Evolutionary conservation across 1,140 invertebrate species (phyloP), one percentile per base, ranked within the genome.

Genomic region (Leptinotarsa texana): DNA sequence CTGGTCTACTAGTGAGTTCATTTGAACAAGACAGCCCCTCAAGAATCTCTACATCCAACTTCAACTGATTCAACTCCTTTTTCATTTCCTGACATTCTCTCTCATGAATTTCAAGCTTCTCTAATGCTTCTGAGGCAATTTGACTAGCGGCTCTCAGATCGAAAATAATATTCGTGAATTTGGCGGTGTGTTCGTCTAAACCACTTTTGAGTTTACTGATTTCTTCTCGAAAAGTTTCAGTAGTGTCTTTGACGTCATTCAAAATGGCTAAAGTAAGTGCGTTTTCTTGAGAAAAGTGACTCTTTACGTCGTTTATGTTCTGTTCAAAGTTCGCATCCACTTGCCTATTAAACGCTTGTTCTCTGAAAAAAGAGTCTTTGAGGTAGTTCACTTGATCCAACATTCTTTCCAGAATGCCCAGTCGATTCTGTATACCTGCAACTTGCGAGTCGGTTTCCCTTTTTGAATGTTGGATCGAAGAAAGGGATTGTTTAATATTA

Each of bases 301-400:
- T 89, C 79, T 91, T 89, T 79, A 93, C 89, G 63, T 92, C 90
- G 24, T 87, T 83, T 72, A 92, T 82, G 80, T 92, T 90, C 78
- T 89, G 87, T 80, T 88, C 87, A 13, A 91, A 80, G 74, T 91
- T 88, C 73, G 86, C 84, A 73, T 88, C 80, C 79, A 90, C 89
- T 78, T 91, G 88, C 69, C 77, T 76, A 48, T 77, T 78, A 72
- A 89, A 88, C 72, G 89, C 85, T 21, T 90, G 81, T 62, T 90
- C 83, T 78, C 88, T 87, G 51, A 88, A 86, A 77, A 90, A 88
- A 74, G 91, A 87, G 49, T 86, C 77, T 77, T 86, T 83, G 17
- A 91, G 84, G 17, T 86, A 86, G 80, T 89, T 89, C 22, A 92
- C 78, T 8, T 88, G 89, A 77, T 86, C 84, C 83, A 91, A 90